Evolutionary conservation across 2,113 vertebrate genomes (phyloP).

Genomic region (Elgaria multicarinata): DNA sequence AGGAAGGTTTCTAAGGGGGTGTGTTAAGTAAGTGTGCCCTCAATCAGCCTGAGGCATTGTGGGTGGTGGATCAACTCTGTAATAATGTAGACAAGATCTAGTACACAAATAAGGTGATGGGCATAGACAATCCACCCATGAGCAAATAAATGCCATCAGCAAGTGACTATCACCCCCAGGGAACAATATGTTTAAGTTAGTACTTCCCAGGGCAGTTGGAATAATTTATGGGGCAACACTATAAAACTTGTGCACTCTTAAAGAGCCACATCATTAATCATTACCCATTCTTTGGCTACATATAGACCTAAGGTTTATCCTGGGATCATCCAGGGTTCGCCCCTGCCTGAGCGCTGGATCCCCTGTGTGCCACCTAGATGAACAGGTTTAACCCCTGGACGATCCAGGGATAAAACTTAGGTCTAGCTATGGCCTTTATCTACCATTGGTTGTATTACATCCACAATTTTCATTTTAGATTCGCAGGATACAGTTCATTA

Average conservation of each 20-base stretch:
- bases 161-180: background rate
- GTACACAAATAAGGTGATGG: background rate
- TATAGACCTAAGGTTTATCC: too few relatives aligned
- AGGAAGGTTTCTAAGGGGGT: background rate
- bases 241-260: background rate
- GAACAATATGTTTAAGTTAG: background rate
- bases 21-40: too few relatives aligned
- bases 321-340: too few relatives aligned
- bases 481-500: slow-evolving; percentile 24
- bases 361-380: too few relatives aligned
- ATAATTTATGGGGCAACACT: background rate
- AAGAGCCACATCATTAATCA: background rate
- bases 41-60: background rate
- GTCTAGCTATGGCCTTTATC: too few relatives aligned
- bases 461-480: slow-evolving; percentile 14
- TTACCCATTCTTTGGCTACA: too few relatives aligned
- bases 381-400: too few relatives aligned
- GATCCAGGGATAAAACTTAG: too few relatives aligned
- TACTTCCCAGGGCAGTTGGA: background rate
- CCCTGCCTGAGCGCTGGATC: too few relatives aligned
- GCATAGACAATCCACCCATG: background rate
- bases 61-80: background rate
- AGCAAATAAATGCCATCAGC: background rate
- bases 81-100: background rate
- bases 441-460: background rate